Conservation (phyloP, 2,113 vertebrate genomes). For the Otus sunia region DNA sequence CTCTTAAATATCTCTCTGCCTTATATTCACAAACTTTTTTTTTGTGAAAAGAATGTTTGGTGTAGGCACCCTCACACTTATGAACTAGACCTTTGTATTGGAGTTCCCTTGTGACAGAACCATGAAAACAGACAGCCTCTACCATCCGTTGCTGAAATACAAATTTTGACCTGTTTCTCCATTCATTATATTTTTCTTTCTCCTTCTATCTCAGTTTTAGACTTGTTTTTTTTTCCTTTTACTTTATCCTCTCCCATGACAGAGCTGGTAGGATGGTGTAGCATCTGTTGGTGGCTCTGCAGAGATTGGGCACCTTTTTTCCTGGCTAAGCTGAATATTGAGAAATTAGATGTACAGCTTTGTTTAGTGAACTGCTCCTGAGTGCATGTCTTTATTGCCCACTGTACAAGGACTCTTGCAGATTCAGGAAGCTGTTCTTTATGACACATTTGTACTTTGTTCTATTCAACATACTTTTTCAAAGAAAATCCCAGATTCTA, state of each 20-base stretch:
- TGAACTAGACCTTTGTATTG: background rate
- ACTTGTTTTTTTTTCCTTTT: background rate
- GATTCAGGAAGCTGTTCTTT: background rate
- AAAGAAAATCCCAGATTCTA: background rate
- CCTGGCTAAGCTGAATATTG: background rate
- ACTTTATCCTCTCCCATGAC: background rate
- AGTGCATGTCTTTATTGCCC: background rate
- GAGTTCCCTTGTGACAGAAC: background rate
- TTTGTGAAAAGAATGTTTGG: background rate
- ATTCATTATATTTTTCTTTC: background rate
- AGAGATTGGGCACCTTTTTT: background rate
- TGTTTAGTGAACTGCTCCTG: background rate
- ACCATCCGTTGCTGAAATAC: background rate
- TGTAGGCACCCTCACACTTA: background rate
- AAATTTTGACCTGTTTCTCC: background rate
- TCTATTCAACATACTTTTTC: background rate
- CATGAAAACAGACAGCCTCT: background rate
- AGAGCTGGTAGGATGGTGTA: background rate
- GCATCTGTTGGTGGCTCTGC: background rate
- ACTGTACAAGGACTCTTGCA: background rate
- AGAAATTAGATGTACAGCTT: background rate
- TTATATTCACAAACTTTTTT: background rate
- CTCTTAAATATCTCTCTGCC: background rate
- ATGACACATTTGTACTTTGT: background rate
- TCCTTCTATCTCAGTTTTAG: background rate